phyloP scores from a whole-genome alignment of 2,113 vertebrate species.

The Merops nubicus region DNA sequence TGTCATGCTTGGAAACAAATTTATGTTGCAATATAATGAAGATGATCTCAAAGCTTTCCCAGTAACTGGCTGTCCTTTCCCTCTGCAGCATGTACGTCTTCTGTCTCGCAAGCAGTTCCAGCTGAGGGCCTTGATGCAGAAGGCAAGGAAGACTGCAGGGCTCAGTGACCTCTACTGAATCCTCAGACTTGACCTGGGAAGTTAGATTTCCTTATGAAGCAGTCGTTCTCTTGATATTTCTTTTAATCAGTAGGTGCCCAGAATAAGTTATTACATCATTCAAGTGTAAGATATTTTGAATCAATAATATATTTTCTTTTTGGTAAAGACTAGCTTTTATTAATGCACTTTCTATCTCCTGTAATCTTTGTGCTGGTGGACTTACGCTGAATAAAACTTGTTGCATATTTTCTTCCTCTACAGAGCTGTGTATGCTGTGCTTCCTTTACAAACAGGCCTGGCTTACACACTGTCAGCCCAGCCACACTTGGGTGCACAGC shows the following conservation, averaged over 20 bases:
- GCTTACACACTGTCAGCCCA: not conserved
- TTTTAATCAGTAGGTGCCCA: slow-evolving; percentile 77
- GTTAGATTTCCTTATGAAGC: slow-evolving; percentile 29
- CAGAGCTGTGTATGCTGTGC: not conserved
- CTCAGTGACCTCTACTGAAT: slow-evolving; percentile 96
- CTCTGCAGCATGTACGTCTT: slow-evolving; percentile 91
- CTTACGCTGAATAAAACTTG: slow-evolving; percentile 79
- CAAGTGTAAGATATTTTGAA: slow-evolving; percentile 87
- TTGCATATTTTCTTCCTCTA: slow-evolving; percentile 76
- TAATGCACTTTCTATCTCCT: slow-evolving; percentile 92
- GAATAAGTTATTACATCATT: slow-evolving; percentile 86
- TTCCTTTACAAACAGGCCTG: not conserved
- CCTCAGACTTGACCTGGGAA: slow-evolving; percentile 7
- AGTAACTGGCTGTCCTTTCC: not conserved
- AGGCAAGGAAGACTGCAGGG: slow-evolving; percentile 96
- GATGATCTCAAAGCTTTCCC: not conserved
- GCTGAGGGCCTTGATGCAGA: slow-evolving; percentile 98
- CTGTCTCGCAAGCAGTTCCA: slow-evolving; percentile 99
- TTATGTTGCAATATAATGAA: not conserved
- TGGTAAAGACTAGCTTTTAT: slow-evolving; percentile 90
- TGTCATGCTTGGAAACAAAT: not conserved
- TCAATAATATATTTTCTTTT: slow-evolving; percentile 86
- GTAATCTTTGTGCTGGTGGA: slow-evolving; percentile 83
- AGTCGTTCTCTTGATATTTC: slow-evolving; percentile 65
- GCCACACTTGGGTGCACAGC: not conserved